These are phyloP conservation scores for Myoxocephalus aenaeus DNA, from an alignment of 2,797 vertebrate genomes.

Conservation along the genomic window DNA sequence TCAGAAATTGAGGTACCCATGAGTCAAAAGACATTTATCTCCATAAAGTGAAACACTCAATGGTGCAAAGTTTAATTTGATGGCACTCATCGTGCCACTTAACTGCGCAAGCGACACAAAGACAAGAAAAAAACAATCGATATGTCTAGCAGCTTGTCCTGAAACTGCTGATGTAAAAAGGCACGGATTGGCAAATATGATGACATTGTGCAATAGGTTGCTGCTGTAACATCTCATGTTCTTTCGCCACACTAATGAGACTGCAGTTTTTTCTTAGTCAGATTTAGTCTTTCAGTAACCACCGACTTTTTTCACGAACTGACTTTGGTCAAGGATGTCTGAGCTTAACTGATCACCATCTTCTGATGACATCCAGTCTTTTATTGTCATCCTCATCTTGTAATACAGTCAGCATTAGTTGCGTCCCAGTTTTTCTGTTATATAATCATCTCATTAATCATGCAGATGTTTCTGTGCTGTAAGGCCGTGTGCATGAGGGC, in stretches of 20 bases:
- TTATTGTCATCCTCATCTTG: slow-evolving; percentile 58
- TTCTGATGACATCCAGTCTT: slow-evolving; percentile 50
- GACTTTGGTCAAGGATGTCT: slow-evolving; percentile 50
- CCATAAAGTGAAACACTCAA: slow-evolving; percentile 14
- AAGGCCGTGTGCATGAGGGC: slow-evolving; percentile 58
- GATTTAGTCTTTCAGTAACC: slow-evolving; percentile 1
- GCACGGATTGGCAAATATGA: slow-evolving; percentile 26
- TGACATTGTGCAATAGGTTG: slow-evolving; percentile 14
- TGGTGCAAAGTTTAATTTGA: background rate
- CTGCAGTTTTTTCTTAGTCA: slow-evolving; percentile 5
- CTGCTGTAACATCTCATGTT: background rate
- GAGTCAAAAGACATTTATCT: slow-evolving; percentile 46
- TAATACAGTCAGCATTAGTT: slow-evolving; percentile 65
- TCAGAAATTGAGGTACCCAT: slow-evolving; percentile 19
- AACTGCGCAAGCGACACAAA: background rate
- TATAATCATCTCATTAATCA: slow-evolving; percentile 76
- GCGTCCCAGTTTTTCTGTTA: slow-evolving; percentile 71
- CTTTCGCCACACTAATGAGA: slow-evolving; percentile 1
- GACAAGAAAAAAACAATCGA: slow-evolving; percentile 8
- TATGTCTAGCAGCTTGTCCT: slow-evolving; percentile 21
- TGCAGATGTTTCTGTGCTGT: slow-evolving; percentile 69
- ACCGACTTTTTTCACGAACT: slow-evolving; percentile 21
- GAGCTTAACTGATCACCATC: slow-evolving; percentile 29
- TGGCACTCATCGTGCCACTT: slow-evolving; percentile 8
- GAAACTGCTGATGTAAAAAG: slow-evolving; percentile 32